Base-by-base conservation (phyloP, 2,888 invertebrate genomes). In the Gymnoscelis rufifasciata region DNA sequence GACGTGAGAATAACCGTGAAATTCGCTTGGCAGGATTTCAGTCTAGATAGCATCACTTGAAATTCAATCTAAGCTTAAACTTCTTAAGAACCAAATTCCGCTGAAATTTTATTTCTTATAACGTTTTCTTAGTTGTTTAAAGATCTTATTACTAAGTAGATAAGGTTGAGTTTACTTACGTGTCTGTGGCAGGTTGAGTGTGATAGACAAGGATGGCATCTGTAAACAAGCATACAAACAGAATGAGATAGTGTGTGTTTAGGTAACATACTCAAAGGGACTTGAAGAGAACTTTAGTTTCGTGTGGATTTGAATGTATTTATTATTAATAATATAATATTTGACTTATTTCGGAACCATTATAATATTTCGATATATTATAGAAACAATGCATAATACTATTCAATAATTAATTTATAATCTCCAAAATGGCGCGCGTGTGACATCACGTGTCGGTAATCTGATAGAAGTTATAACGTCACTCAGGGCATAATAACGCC, bases 141-240 rank as follows among this genome's bases (percentile, higher is more conserved):
- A 3, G 38, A 39, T 44, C 54, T 53, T 68, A 52, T 2, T 0
- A 0, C 0, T 2, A 1, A 26, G 3, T 0, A 0, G 0, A 53
- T 68, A 75, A 57, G 54, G 57, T 63, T 48, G 23, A 59, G 62
- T 59, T 38, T 30, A 71, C 79, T 80, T 69, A 79, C 79, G 52
- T 41, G 51, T 57, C 56, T 59, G 57, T 60, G 61, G 66, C 68
- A 62, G 68, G 66, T 47, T 65, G 71, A 59, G 62, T 69, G 66
- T 64, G 66, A 63, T 62, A 59, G 66, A 74, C 74, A 66, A 71
- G 64, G 56, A 72, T 64, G 51, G 78, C 74, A 72, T 78, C 83
- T 83, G 83, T 59, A 70, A 74, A 73, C 66, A 72, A 71, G 14
- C 31, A 31, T 30, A 71, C 68, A 74, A 77, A 74, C 64, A 73